These are phyloP conservation scores for Lasaia peninsularis DNA, from an alignment of 1,140 invertebrate species.

Conservation along the genomic window DNA sequence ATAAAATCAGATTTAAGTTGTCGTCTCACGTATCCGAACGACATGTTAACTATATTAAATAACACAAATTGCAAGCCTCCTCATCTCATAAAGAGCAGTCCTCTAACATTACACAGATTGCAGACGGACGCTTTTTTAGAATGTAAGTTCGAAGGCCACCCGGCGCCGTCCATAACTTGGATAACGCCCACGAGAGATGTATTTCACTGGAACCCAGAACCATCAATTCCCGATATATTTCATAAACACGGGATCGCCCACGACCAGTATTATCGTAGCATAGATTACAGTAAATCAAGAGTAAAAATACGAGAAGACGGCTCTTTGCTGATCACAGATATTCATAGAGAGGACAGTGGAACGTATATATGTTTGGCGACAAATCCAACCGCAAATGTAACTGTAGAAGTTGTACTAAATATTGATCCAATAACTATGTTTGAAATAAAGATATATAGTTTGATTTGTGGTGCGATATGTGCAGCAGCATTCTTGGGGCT, in stretches of 20 bases:
- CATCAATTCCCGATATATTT: conserved; percentile 80
- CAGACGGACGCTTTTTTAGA: conserved; percentile 84
- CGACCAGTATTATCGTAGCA: conserved; percentile 67
- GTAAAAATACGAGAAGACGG: conserved; percentile 78
- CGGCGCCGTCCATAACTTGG: conserved; percentile 90
- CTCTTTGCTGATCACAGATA: conserved; percentile 75
- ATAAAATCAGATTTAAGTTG: conserved; percentile 81
- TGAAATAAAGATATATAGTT: conserved; percentile 89
- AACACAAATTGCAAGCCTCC: conserved; percentile 85
- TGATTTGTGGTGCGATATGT: conserved; percentile 87
- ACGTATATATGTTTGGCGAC: conserved; percentile 91
- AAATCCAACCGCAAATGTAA: conserved; percentile 88
- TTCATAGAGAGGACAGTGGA: conserved; percentile 88
- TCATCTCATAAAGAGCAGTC: conserved; percentile 76
- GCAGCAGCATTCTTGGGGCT: conserved; percentile 88
- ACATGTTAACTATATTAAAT: conserved; percentile 81
- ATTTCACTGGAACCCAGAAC: conserved; percentile 86
- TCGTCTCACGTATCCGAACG: conserved; percentile 80
- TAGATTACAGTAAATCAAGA: conserved; percentile 73
- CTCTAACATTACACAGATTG: conserved; percentile 80
- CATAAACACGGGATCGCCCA: conserved; percentile 81
- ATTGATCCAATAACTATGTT: conserved; percentile 90
- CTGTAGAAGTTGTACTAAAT: conserved; percentile 83
- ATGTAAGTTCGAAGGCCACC: conserved; percentile 88
- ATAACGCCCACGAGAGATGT: conserved; percentile 85